These are phyloP conservation scores for Coluber constrictor DNA, from an alignment of 2,797 vertebrate species.

Conservation along the genomic window DNA sequence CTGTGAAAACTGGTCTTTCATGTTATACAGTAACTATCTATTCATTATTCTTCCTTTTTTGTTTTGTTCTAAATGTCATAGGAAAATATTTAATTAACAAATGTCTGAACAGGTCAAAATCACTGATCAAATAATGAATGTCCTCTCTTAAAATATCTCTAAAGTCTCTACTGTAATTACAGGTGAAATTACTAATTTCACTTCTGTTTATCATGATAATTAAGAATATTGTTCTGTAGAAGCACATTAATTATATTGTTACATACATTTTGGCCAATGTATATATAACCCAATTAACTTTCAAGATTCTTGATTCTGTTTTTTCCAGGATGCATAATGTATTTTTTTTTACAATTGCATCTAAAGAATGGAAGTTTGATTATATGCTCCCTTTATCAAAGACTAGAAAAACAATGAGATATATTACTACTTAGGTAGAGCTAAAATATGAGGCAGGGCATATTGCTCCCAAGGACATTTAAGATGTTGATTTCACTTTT, in stretches of 20 bases:
- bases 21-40: neutral
- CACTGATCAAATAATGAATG: neutral
- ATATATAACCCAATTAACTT: neutral
- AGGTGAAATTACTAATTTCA: neutral
- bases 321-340: neutral
- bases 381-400: conserved; percentile 2
- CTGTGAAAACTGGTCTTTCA: neutral
- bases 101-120: neutral
- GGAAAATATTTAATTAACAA: neutral
- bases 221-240: neutral
- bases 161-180: neutral
- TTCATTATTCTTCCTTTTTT: neutral
- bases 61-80: neutral
- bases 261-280: neutral
- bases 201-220: neutral
- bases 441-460: neutral
- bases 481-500: conserved; percentile 23
- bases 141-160: neutral
- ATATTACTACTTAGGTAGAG: neutral
- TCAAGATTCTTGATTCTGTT: neutral
- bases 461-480: neutral
- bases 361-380: neutral
- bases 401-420: neutral
- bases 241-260: neutral
- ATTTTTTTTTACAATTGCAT: neutral